These are phyloP conservation scores for Pristionchus japonicus DNA, from an alignment of 2,888 invertebrate species.

Conservation along the genomic window DNA sequence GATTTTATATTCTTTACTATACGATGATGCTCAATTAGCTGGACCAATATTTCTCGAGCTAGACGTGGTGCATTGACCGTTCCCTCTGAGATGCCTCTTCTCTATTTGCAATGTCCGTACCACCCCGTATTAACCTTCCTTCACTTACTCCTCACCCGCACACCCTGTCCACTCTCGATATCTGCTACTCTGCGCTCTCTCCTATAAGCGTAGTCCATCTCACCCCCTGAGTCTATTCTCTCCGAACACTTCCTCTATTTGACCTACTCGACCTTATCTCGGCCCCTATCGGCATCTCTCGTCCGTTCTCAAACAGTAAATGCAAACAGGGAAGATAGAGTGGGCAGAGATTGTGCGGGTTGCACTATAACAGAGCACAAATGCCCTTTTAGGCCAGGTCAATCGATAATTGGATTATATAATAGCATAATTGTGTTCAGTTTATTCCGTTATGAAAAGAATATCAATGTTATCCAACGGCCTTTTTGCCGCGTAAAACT, in stretches of 20 bases:
- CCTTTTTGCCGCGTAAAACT: background rate
- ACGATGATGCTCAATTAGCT: background rate
- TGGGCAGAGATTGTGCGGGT: background rate
- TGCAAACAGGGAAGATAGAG: slow-evolving; percentile 15
- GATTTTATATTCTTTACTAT: no score
- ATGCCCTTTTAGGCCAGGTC: background rate
- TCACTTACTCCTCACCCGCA: background rate
- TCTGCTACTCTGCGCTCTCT: background rate
- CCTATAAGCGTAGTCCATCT: background rate
- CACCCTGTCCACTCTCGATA: background rate
- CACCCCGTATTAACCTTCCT: slow-evolving; percentile 45
- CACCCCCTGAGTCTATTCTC: background rate
- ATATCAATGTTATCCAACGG: background rate
- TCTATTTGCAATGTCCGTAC: slow-evolving; percentile 47
- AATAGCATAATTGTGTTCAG: no score
- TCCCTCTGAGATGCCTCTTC: slow-evolving; percentile 10
- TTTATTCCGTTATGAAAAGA: no score
- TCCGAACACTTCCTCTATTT: slow-evolving; percentile 20
- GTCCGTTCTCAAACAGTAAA: slow-evolving; percentile 12
- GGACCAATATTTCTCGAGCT: background rate
- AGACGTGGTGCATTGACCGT: background rate
- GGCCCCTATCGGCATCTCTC: slow-evolving; percentile 11
- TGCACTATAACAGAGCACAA: background rate
- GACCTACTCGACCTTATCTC: slow-evolving; percentile 18
- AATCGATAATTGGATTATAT: background rate